Base-by-base conservation (phyloP, 2,888 invertebrate species). In the Noctua pronuba region DNA sequence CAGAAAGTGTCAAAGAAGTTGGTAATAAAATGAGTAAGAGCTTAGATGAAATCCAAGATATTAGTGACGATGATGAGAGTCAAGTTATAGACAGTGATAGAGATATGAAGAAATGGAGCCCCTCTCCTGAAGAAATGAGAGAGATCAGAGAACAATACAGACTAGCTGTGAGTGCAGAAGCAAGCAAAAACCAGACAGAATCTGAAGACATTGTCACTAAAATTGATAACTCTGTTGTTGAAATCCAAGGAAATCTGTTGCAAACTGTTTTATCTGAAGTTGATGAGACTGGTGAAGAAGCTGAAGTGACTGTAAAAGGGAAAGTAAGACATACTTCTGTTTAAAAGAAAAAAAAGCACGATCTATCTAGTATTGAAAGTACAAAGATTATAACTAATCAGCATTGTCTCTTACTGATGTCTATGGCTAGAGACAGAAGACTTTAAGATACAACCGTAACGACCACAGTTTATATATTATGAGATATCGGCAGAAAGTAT, bases 121-220 rank as follows among this genome's bases (percentile, higher is more conserved):
- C 75, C 1, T 79, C 82, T 3, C 82, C 86, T 24, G 79, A 84
- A 79, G 79, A 82, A 10, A 66, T 79, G 13, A 28, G 65, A 18
- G 80, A 78, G 28, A 71, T 75, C 28, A 82, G 80, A 77, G 82
- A 83, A 69, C 73, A 68, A 11, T 75, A 81, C 24, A 80, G 76
- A 75, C 11, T 82, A 67, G 67, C 49, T 3, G 67, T 88, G 11
- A 87, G 88, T 41, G 84, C 87, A 8, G 89, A 90, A 79, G 86
- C 89, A 28, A 89, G 89, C 46, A 89, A 88, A 79, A 89, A 89
- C 35, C 88, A 88, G 65, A 86, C 86, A 0, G 87, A 90, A 65
- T 89, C 90, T 10, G 84, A 90, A 16, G 87, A 89, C 52, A 86
- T 88, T 55, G 85, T 90, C 24, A 77, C 88, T 8, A 75, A 79